Percentiles rank a stretch among this genome's conserved stretches.
phyloP scores from a whole-genome alignment of 2,888 invertebrate species.

The Eurytoma californica region DNA sequence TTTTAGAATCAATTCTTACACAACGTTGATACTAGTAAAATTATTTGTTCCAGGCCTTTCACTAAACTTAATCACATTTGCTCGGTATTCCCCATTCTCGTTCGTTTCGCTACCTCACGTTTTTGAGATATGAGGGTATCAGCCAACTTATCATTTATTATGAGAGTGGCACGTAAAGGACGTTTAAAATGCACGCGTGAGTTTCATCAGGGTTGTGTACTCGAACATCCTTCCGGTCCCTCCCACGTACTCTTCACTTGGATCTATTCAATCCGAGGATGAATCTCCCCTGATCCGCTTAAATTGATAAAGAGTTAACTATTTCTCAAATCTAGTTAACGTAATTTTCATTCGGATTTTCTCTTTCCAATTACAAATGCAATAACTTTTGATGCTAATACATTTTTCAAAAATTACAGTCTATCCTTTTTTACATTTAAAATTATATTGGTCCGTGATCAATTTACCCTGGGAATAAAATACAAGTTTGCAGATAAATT shows the following conservation, averaged over 20 bases:
- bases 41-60: not conserved
- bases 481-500: no score
- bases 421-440: no score
- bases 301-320: not conserved
- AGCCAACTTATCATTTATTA: slow-evolving; percentile 6
- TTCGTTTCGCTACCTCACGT: not conserved
- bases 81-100: not conserved
- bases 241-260: not conserved
- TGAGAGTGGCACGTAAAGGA: slow-evolving; percentile 1
- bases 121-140: not conserved
- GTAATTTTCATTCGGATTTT: no score
- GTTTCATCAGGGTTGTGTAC: not conserved
- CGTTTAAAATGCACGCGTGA: slow-evolving; percentile 13
- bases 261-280: not conserved
- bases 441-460: no score
- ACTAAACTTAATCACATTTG: not conserved
- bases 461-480: no score
- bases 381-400: no score
- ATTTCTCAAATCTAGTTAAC: not conserved
- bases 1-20: no score
- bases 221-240: not conserved
- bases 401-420: no score
- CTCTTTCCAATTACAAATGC: no score
- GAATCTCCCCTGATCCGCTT: not conserved
- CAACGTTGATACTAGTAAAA: not conserved